Base-by-base conservation (phyloP, 1,140 invertebrate genomes). In the Zaprionus tsacasi region DNA sequence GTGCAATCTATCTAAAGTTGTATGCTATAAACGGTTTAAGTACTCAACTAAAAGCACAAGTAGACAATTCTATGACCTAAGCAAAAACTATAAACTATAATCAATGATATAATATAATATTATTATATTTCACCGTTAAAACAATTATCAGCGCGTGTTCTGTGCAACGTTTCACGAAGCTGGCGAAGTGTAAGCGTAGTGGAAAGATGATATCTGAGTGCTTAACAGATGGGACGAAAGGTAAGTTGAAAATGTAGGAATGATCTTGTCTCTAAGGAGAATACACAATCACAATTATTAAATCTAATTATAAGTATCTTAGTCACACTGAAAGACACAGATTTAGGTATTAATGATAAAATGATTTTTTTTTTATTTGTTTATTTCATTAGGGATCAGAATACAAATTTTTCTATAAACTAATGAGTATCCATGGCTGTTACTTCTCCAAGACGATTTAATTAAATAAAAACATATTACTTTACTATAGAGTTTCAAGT, bases 41-140 rank as follows among this genome's bases (percentile, higher is more conserved):
- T 64, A 64, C 35, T 38, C 35, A 72, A 76, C 67, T 48, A 56
- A 72, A 43, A 70, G 74, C 85, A 81, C 85, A 83, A 67, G 61
- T 69, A 75, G 69, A 61, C 55, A 64, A 78, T 77, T 78, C 33
- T 45, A 45, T 52, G 27, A 48, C 61, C 48, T 38, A 52, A 58
- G 6, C 38, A 25, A 30, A 30, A 30, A 45, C 45, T 21, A 25
- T 21, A 48, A 4, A 21, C 8, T 21, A 21, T 21, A 21, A 48
- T 0, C 8, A 15, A 48, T 43, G 6, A n/a, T 43, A 48, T 7
- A 45, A 27, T 17, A 48, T 45, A 33, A 50, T 13, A 48, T 33
- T 12, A 35, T 4, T 5, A 33, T 2, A 13, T 11, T 21, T 21
- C 5, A 50, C 1, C 4, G 10, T 25, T 25, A 55, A 60, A 35